Evolutionary conservation across 2,888 invertebrate species (phyloP).

Genomic region (Pyrochroa serraticornis): DNA sequence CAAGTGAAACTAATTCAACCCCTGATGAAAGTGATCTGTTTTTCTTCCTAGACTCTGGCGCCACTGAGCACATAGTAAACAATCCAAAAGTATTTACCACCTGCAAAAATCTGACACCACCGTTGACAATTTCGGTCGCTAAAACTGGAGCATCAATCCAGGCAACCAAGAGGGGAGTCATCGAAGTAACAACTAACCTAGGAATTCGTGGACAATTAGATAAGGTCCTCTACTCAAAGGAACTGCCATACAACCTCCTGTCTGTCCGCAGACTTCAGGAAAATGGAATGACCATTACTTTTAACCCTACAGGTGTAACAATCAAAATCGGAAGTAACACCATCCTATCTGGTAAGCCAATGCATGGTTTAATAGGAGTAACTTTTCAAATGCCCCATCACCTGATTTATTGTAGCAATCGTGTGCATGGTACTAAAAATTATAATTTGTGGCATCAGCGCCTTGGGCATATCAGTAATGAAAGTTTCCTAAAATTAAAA

Average conservation of each 20-base stretch:
- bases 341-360: slow-evolving; percentile 38
- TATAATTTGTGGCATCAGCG: slow-evolving; percentile 42
- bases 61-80: slow-evolving; percentile 20
- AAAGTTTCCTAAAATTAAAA: slow-evolving; percentile 13
- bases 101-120: background rate
- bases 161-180: slow-evolving; percentile 39
- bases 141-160: background rate
- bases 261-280: slow-evolving; percentile 38
- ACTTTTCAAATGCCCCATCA: slow-evolving; percentile 22
- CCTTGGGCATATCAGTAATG: slow-evolving; percentile 23
- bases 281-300: slow-evolving; percentile 43
- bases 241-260: slow-evolving; percentile 44
- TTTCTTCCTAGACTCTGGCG: slow-evolving; percentile 16
- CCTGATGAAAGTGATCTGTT: background rate
- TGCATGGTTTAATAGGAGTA: slow-evolving; percentile 33
- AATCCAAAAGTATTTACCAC: slow-evolving; percentile 1
- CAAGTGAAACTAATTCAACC: background rate
- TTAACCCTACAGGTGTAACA: slow-evolving; percentile 40
- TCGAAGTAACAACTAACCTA: slow-evolving; percentile 40
- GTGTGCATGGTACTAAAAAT: background rate
- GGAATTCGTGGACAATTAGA: slow-evolving; percentile 30
- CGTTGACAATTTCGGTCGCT: slow-evolving; percentile 2
- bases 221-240: slow-evolving; percentile 42
- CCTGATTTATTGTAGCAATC: background rate
- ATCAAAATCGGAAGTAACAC: slow-evolving; percentile 33